A percentile compares a stretch with the other conserved stretches of the same genome.
Conservation (phyloP, 2,113 vertebrate genomes). For the Australoheros scitulus region DNA sequence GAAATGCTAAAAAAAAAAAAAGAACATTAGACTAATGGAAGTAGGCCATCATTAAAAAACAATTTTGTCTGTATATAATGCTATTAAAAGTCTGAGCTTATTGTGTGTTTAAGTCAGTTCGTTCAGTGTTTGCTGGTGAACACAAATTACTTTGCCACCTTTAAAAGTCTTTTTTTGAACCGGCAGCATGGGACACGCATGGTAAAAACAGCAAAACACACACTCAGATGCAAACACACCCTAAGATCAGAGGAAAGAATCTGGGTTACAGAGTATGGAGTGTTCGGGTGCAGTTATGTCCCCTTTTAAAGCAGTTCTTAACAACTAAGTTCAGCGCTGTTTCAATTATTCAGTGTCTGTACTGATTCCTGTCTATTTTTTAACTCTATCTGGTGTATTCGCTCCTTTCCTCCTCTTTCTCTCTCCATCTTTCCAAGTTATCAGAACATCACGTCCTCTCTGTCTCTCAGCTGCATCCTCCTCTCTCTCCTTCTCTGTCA, state of each 20-base stretch:
- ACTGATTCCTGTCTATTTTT: conserved; percentile 23
- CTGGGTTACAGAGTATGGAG: conserved; percentile 24
- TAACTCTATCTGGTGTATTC: background rate
- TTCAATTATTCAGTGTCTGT: conserved; percentile 54
- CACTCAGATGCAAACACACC: background rate
- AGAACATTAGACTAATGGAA: background rate
- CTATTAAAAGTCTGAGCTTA: background rate
- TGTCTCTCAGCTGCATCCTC: background rate
- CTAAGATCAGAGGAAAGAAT: conserved; percentile 30
- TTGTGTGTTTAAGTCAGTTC: background rate
- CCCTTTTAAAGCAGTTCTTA: conserved; percentile 34
- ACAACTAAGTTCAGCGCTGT: background rate
- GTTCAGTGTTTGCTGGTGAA: background rate
- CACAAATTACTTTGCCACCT: background rate
- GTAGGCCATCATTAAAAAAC: background rate
- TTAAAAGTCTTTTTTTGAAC: conserved; percentile 20
- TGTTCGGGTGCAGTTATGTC: conserved; percentile 15
- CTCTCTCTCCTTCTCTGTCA: background rate
- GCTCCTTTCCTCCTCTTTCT: background rate
- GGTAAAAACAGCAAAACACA: conserved; percentile 30
- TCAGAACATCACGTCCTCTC: conserved; percentile 9
- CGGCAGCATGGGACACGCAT: background rate
- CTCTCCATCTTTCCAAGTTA: background rate
- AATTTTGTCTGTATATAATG: too few species aligned
- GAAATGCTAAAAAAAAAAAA: background rate